phyloP scores from a whole-genome alignment of 2,797 vertebrate genomes.

The Denticeps clupeoides region DNA sequence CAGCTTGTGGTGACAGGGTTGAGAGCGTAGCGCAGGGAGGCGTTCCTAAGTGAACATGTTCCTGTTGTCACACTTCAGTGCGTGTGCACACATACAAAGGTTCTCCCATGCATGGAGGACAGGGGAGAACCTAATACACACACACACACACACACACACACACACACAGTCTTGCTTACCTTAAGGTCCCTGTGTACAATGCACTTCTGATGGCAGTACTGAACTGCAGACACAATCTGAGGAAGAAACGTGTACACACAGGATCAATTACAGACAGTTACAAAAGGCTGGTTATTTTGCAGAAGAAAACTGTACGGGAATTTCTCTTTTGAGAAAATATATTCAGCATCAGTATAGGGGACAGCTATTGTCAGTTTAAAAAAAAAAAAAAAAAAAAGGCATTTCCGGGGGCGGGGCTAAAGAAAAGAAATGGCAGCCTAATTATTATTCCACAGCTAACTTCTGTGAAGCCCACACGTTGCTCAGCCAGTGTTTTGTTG shows the following conservation, averaged over 20 bases:
- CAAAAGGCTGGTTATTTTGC: too few relatives aligned
- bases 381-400: too few relatives aligned
- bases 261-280: background rate
- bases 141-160: background rate
- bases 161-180: conserved; percentile 54
- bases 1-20: too few relatives aligned
- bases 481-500: background rate
- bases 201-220: conserved; percentile 95
- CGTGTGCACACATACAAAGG: background rate
- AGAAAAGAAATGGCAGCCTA: background rate
- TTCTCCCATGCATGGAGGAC: too few relatives aligned
- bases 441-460: conserved; percentile 7
- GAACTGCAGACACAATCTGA: conserved; percentile 90
- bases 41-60: too few relatives aligned
- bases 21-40: too few relatives aligned
- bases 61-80: too few relatives aligned
- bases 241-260: background rate
- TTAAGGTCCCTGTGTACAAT: conserved; percentile 94
- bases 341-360: too few relatives aligned
- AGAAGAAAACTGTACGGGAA: too few relatives aligned
- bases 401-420: too few relatives aligned
- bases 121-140: background rate
- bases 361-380: too few relatives aligned
- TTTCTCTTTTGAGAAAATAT: too few relatives aligned
- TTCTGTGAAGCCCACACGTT: background rate